phyloP scores from a whole-genome alignment of 2,888 invertebrate genomes.

The Mesoligia furuncula region DNA sequence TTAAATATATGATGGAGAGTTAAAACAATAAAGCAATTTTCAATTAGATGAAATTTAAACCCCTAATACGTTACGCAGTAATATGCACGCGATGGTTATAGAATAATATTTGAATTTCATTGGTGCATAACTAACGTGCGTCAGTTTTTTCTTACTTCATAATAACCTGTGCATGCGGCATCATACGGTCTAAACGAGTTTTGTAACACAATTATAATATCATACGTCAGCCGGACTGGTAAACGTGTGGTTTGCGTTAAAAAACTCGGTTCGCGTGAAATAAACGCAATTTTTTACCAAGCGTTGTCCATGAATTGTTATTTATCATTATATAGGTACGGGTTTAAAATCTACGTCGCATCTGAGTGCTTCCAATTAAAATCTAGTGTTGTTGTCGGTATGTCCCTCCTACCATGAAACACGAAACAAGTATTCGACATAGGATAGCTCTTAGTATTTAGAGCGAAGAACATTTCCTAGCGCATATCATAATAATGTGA shows the following conservation, averaged over 20 bases:
- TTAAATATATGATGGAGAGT: slow-evolving; percentile 41
- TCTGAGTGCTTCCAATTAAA: slow-evolving; percentile 62
- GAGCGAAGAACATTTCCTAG: slow-evolving; percentile 75
- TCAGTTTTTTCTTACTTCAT: slow-evolving; percentile 50
- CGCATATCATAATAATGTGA: slow-evolving; percentile 47
- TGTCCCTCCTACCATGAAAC: slow-evolving; percentile 62
- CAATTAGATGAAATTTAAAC: slow-evolving; percentile 51
- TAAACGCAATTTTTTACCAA: slow-evolving; percentile 36
- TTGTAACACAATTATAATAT: slow-evolving; percentile 54
- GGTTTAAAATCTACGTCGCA: slow-evolving; percentile 55
- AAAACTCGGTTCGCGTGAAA: slow-evolving; percentile 49
- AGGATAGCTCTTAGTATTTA: slow-evolving; percentile 68
- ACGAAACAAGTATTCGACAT: slow-evolving; percentile 62
- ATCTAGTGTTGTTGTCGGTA: slow-evolving; percentile 39
- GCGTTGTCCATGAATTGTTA: slow-evolving; percentile 26
- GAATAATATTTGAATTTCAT: slow-evolving; percentile 58
- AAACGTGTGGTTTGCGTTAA: slow-evolving; percentile 34
- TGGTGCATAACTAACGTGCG: slow-evolving; percentile 61
- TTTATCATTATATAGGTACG: slow-evolving; percentile 37
- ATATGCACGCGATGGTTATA: slow-evolving; percentile 52
- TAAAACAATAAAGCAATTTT: slow-evolving; percentile 47
- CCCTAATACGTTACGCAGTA: slow-evolving; percentile 51
- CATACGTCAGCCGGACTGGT: slow-evolving; percentile 40
- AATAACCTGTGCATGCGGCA: slow-evolving; percentile 49
- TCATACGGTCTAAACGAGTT: slow-evolving; percentile 53